Percentiles rank a stretch among this genome's conserved stretches.
phyloP scores from a whole-genome alignment of 2,888 invertebrate genomes.

The Belgica antarctica region DNA sequence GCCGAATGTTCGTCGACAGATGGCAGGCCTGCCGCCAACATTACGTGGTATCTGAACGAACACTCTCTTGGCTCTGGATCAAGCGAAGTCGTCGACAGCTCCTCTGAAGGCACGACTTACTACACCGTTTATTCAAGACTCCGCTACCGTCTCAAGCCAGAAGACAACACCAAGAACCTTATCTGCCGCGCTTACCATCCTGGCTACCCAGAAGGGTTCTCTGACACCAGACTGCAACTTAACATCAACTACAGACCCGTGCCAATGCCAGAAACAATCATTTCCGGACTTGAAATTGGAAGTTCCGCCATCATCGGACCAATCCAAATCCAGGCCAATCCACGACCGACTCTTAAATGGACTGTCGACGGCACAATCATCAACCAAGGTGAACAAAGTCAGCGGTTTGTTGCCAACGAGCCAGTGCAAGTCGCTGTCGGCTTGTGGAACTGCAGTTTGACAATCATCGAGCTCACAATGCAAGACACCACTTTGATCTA shows the following conservation, averaged over 20 bases:
- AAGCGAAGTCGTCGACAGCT: conserved; percentile 17
- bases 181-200: conserved; percentile 67
- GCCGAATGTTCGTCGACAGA: conserved; percentile 68
- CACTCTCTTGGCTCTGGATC: not conserved
- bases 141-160: conserved; percentile 61
- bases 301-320: conserved; percentile 66
- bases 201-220: conserved; percentile 52
- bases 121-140: conserved; percentile 57
- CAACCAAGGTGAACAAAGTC: conserved; percentile 55
- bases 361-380: conserved; percentile 60
- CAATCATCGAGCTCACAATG: conserved; percentile 66
- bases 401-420: conserved; percentile 52
- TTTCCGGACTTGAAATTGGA: conserved; percentile 72
- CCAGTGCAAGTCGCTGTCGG: conserved; percentile 60
- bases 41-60: conserved; percentile 70
- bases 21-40: conserved; percentile 73
- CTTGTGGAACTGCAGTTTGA: conserved; percentile 66
- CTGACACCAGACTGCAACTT: conserved; percentile 52
- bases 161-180: conserved; percentile 65
- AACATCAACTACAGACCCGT: conserved; percentile 66
- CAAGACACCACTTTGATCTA: conserved; percentile 74
- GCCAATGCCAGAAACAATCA: conserved; percentile 60
- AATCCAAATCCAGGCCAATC: conserved; percentile 71
- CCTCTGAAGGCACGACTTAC: not conserved
- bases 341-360: conserved; percentile 70